phyloP scores from a whole-genome alignment of 2,888 invertebrate genomes.

The Villa cingulata region DNA sequence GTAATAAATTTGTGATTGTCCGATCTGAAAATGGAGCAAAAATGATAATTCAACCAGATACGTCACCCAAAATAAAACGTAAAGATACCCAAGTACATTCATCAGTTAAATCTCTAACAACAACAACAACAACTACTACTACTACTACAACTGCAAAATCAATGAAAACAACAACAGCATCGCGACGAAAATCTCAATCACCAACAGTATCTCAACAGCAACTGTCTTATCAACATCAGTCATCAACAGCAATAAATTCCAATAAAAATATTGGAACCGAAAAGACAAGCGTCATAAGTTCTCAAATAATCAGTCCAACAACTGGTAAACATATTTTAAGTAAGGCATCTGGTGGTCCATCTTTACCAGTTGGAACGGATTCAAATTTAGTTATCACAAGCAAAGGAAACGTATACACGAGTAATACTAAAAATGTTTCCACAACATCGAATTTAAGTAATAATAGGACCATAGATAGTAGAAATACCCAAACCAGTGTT shows the following conservation, averaged over 20 bases:
- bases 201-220: neutral
- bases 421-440: slow-evolving; percentile 11
- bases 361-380: slow-evolving; percentile 19
- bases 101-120: neutral
- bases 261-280: slow-evolving; percentile 21
- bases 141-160: neutral
- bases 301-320: neutral
- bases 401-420: slow-evolving; percentile 23
- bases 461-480: neutral
- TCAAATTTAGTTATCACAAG: slow-evolving; percentile 14
- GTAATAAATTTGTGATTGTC: slow-evolving; percentile 30
- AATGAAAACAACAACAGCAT: neutral
- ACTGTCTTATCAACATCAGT: neutral
- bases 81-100: neutral
- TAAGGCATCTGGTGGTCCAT: neutral
- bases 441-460: neutral
- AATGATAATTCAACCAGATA: slow-evolving; percentile 9
- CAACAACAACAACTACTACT: neutral
- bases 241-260: neutral
- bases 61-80: slow-evolving; percentile 1
- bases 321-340: neutral
- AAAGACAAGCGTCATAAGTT: neutral
- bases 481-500: neutral
- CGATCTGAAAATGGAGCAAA: slow-evolving; percentile 14
- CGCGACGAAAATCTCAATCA: neutral